Evolutionary conservation across 2,888 invertebrate genomes (phyloP).

Genomic region (Caenorhabditis plicata): DNA sequence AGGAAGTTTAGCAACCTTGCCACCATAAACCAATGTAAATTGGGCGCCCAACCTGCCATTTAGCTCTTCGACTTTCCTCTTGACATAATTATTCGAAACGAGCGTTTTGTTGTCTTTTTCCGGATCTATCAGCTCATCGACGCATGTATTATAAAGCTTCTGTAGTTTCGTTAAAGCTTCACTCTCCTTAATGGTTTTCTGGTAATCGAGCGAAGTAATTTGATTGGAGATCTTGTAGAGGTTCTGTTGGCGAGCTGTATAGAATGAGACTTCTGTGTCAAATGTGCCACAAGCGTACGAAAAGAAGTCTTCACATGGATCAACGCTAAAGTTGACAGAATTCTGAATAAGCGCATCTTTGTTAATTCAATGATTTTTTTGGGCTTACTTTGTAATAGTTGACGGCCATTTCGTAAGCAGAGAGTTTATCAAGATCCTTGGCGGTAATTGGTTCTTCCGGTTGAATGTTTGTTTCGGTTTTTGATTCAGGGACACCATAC

Average conservation of each 20-base stretch:
- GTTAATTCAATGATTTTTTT: not conserved
- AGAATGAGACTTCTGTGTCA: conserved; percentile 38
- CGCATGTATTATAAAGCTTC: conserved; percentile 33
- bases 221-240: conserved; percentile 37
- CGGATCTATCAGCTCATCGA: conserved; percentile 4
- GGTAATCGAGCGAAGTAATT: conserved; percentile 38
- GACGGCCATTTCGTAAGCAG: conserved; percentile 36
- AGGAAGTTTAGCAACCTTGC: conserved; percentile 19
- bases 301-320: conserved; percentile 61
- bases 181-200: conserved; percentile 20
- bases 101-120: conserved; percentile 17
- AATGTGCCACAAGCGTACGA: conserved; percentile 52
- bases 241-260: conserved; percentile 34
- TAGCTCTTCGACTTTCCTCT: conserved; percentile 18
- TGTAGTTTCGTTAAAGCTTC: conserved; percentile 38
- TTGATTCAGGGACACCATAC: conserved; percentile 25
- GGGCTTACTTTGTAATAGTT: conserved; percentile 24
- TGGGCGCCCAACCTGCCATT: conserved; percentile 7
- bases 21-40: conserved; percentile 23
- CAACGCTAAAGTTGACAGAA: conserved; percentile 38
- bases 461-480: conserved; percentile 35
- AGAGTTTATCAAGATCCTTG: conserved; percentile 26
- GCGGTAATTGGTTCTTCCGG: conserved; percentile 30
- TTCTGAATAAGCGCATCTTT: conserved; percentile 13
- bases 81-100: conserved; percentile 29